Evolutionary conservation across 2,797 vertebrate genomes (phyloP), one percentile per base, ranked within the genome.

Genomic region (Sebastes wilsoni): DNA sequence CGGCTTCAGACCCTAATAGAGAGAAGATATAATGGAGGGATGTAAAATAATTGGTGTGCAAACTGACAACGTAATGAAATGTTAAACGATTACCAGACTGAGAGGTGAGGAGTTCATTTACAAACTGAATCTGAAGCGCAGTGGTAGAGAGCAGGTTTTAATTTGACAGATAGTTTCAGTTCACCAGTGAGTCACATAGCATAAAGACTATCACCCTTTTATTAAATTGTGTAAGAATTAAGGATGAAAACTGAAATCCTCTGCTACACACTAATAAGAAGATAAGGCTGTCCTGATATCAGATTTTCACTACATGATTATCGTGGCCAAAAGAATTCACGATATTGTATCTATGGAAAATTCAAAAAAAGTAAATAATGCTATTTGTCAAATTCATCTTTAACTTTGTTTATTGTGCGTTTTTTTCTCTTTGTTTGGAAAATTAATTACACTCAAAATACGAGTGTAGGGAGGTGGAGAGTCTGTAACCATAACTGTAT

Each of bases 1-100:
- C 11, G 97, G 97, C 86, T 97, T 98, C 85, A 98, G 93, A 78
- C 97, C 97, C 97, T 98, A 68, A 64, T 25, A 79, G 71, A 84
- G 38, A 83, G 25, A 76, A 49, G n/a, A 76, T 38, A 61, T 34
- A 20, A 79, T 14, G 10, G 1, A 72, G 22, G 25, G n/a, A 54
- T 34, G 16, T 25, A 20, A 42, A 77, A 67, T 64, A 38, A 77
- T 22, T 34, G 6, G 22, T 8, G 27, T 16, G 12, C 8, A 46
- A 72, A 56, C 61, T 69, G 49, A 42, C 54, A 65, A 28, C 61
- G 27, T 59, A 67, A 52, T 70, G 30, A 34, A 60, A 22, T 71
- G 25, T 68, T 55, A 73, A 85, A 73, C 0, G 1, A n/a, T 46
- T 68, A n/a, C n/a, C 14, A 42, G 42, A 9, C 52, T 54, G 14